Conservation (phyloP, 2,888 invertebrate species). For the Campoplex capitator region DNA sequence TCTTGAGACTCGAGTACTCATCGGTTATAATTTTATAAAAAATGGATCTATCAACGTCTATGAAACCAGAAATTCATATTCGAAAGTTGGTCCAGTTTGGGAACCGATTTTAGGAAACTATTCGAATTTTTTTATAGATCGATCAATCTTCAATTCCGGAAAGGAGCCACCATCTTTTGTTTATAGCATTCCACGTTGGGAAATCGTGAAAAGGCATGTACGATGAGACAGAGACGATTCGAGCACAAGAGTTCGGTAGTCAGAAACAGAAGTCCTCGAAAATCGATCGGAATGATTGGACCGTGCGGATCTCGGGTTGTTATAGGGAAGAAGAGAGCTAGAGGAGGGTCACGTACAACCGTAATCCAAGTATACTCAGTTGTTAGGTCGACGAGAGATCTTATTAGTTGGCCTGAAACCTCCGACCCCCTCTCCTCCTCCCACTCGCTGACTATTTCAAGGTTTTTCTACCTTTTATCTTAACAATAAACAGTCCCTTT, state of each 20-base stretch:
- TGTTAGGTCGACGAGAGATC: conserved; percentile 67
- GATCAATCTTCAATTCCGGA: no score
- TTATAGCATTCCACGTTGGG: not conserved
- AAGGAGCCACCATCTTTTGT: not conserved
- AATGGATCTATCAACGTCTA: not conserved
- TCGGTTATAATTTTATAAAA: not conserved
- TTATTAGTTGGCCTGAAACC: conserved; percentile 61
- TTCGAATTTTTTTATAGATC: not conserved
- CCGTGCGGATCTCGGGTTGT: conserved; percentile 44
- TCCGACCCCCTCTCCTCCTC: not conserved
- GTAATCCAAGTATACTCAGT: conserved; percentile 68
- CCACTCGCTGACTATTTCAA: conserved; percentile 27
- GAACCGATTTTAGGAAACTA: not conserved
- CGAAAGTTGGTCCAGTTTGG: not conserved
- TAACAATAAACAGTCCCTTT: conserved; percentile 18
- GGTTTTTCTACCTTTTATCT: conserved; percentile 49
- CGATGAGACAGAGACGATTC: not conserved
- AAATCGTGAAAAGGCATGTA: not conserved
- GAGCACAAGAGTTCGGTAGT: conserved; percentile 14
- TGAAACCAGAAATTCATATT: not conserved
- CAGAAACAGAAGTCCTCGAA: conserved; percentile 54
- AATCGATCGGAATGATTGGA: conserved; percentile 62
- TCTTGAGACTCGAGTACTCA: not conserved
- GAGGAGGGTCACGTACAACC: conserved; percentile 59
- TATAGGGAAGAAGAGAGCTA: not conserved